Percentiles rank a stretch among this genome's conserved stretches.
Evolutionary conservation across 2,888 invertebrate species (phyloP).

Genomic region (Temnothorax unifasciatus): DNA sequence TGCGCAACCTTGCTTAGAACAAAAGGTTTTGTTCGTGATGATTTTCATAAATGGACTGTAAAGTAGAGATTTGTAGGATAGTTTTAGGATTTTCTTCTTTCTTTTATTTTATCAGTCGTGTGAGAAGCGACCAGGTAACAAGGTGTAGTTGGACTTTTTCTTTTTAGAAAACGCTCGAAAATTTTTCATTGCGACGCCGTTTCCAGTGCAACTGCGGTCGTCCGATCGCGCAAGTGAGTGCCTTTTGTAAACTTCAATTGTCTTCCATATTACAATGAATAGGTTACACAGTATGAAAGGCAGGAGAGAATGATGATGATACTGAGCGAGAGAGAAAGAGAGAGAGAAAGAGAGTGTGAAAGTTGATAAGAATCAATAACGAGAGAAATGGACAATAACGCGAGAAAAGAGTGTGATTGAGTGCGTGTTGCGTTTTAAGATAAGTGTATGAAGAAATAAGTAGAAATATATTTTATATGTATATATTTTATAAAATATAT

Average conservation of each 20-base stretch:
- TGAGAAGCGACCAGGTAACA: neutral
- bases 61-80: conserved; percentile 33
- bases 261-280: conserved; percentile 46
- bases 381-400: conserved; percentile 51
- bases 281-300: conserved; percentile 10
- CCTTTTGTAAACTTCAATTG: conserved; percentile 48
- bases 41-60: conserved; percentile 34
- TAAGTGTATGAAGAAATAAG: conserved; percentile 43
- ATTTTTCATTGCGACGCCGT: neutral
- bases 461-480: conserved; percentile 40
- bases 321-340: neutral
- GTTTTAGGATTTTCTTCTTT: conserved; percentile 26
- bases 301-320: conserved; percentile 39
- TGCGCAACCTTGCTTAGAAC: neutral
- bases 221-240: conserved; percentile 18
- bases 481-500: conserved; percentile 31
- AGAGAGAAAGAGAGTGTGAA: conserved; percentile 6
- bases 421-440: conserved; percentile 53
- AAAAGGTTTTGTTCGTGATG: conserved; percentile 11
- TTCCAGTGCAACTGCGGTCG: conserved; percentile 3
- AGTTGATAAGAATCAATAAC: conserved; percentile 57
- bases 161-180: neutral
- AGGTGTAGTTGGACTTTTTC: neutral
- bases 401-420: conserved; percentile 53
- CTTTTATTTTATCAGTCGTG: conserved; percentile 14